Conservation (phyloP, 2,888 invertebrate genomes). For the Anoncus sp. region DNA sequence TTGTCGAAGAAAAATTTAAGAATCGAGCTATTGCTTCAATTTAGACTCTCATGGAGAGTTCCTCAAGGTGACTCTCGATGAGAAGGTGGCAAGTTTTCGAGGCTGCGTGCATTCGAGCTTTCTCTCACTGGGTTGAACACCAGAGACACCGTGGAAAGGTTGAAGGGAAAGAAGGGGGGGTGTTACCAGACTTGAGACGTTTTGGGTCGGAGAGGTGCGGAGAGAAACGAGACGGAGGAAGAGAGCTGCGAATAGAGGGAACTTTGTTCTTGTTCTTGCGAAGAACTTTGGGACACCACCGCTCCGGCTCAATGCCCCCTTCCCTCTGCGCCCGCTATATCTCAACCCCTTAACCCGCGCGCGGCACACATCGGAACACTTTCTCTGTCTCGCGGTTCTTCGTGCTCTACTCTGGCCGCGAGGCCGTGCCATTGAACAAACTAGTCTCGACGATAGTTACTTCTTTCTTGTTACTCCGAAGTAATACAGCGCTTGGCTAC, state of each 20-base stretch:
- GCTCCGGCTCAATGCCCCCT: slow-evolving; percentile 55
- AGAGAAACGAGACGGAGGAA: slow-evolving; percentile 55
- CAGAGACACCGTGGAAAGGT: slow-evolving; percentile 69
- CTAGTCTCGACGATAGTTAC: slow-evolving; percentile 82
- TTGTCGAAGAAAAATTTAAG: no score
- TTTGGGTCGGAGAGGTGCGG: slow-evolving; percentile 71
- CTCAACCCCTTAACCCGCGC: slow-evolving; percentile 38
- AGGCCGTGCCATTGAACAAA: slow-evolving; percentile 81
- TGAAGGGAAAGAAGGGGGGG: slow-evolving; percentile 69
- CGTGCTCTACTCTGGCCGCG: slow-evolving; percentile 49
- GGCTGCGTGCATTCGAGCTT: slow-evolving; percentile 75
- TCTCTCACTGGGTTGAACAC: slow-evolving; percentile 57
- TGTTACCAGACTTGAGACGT: slow-evolving; percentile 53
- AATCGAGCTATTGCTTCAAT: slow-evolving; percentile 40
- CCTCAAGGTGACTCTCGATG: slow-evolving; percentile 50
- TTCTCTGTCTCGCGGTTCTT: slow-evolving; percentile 56
- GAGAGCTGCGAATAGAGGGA: slow-evolving; percentile 71
- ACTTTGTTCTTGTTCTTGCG: slow-evolving; percentile 83
- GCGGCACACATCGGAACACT: slow-evolving; percentile 56
- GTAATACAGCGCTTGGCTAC: slow-evolving; percentile 69
- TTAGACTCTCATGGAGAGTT: slow-evolving; percentile 44
- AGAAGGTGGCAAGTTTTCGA: slow-evolving; percentile 52
- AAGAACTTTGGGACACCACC: slow-evolving; percentile 80
- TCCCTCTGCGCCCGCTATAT: slow-evolving; percentile 44
- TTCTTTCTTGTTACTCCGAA: slow-evolving; percentile 80